phyloP scores from a whole-genome alignment of 2,797 vertebrate genomes.

The Pipistrellus nathusii region DNA sequence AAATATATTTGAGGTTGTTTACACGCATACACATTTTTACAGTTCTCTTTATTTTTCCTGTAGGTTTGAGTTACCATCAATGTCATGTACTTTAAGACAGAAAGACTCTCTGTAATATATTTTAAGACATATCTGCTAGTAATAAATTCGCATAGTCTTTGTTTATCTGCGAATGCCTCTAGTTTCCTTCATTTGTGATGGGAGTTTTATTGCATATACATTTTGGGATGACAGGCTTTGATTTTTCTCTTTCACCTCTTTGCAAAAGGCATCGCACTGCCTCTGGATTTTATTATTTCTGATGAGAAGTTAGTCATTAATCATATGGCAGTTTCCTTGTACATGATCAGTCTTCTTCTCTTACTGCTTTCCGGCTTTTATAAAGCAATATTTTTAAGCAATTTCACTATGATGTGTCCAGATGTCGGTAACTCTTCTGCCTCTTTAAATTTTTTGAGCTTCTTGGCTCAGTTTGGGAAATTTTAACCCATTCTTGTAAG shows the following conservation, averaged over 20 bases:
- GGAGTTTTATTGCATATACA: constrained; percentile 16
- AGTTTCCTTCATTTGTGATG: constrained; percentile 3
- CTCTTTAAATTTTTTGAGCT: background rate
- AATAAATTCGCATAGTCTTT: constrained; percentile 29
- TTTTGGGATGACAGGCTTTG: constrained; percentile 16
- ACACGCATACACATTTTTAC: background rate
- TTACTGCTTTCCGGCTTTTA: background rate
- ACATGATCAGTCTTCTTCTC: background rate
- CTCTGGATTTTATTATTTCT: constrained; percentile 10
- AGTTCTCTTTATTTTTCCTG: background rate
- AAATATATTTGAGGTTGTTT: background rate
- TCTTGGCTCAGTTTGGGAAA: background rate
- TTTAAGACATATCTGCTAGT: background rate
- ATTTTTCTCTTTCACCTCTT: background rate
- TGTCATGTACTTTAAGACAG: background rate
- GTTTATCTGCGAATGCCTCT: constrained; percentile 29
- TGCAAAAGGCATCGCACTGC: background rate
- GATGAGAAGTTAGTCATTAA: constrained; percentile 41
- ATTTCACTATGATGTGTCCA: background rate
- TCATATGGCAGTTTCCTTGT: background rate
- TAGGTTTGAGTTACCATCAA: background rate
- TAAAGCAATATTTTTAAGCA: background rate
- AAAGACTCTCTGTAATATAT: constrained; percentile 45
- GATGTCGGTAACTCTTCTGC: background rate
- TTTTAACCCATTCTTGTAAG: background rate